These are phyloP conservation scores for Girardinus metallicus DNA, from an alignment of 2,797 vertebrate species.

Conservation along the genomic window DNA sequence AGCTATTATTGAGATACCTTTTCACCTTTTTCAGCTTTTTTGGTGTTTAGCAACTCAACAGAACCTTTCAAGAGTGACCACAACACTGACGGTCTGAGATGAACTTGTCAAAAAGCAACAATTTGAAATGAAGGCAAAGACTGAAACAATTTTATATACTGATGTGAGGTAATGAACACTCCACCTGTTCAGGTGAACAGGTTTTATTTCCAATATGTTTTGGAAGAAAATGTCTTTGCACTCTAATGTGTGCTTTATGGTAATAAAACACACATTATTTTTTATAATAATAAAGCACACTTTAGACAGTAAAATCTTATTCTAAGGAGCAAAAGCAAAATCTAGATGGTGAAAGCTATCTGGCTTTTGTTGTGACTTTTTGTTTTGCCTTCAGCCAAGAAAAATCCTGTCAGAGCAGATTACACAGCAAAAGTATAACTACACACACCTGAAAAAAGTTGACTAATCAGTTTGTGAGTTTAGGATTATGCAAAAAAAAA, in stretches of 20 bases:
- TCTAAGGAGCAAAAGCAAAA: background rate
- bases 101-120: constrained; percentile 51
- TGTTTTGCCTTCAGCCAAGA: too few species aligned
- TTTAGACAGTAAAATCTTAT: background rate
- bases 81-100: constrained; percentile 53
- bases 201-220: constrained; percentile 7
- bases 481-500: background rate
- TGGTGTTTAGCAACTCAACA: constrained; percentile 65
- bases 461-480: background rate
- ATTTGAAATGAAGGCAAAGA: constrained; percentile 39
- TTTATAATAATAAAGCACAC: background rate
- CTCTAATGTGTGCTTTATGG: too few species aligned
- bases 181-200: constrained; percentile 16
- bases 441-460: background rate
- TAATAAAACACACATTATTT: background rate
- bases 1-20: constrained; percentile 60
- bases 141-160: constrained; percentile 7
- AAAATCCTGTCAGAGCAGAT: background rate
- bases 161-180: constrained; percentile 27
- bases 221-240: background rate
- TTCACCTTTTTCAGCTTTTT: constrained; percentile 54
- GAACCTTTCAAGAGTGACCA: constrained; percentile 64
- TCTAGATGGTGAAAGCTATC: background rate
- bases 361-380: background rate
- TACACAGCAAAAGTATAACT: background rate